Base-by-base conservation (phyloP, 2,113 vertebrate genomes). In the Lates calcarifer region DNA sequence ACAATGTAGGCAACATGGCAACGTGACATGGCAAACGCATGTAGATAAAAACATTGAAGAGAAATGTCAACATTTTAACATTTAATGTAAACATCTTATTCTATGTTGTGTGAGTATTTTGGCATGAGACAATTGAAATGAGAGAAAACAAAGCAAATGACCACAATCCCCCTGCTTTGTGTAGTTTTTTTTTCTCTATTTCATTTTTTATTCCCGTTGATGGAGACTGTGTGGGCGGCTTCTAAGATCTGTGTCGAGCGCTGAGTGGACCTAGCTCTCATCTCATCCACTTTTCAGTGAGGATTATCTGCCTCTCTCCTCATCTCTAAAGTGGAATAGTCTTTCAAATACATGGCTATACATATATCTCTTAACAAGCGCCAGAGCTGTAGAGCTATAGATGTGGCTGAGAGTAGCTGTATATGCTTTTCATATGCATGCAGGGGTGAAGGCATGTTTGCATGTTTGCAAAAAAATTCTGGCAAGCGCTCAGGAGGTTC, bases 241-340 rank as follows among this genome's bases (percentile, higher is more conserved):
- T 77, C 58, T 81, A 73, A 87, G 90, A 86, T 84, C 88, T 84
- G 65, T 43, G 80, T 22, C 24, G 80, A 84, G 83, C 55, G 18
- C 82, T 70, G 77, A 89, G 86, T 86, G 87, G 88, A 90, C 88
- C 84, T 77, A 64, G 71, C 84, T 87, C 88, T 92, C 83, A 83
- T 93, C 85, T 87, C 91, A 61, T 87, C 86, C 82, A 79, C 90
- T 89, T 77, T 77, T 92, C 80, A 66, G 14, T 41, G 77, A 86
- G 87, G 82, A 90, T 88, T 86, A 90, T 81, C 77, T 77, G 61
- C 77, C 84, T 62, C 68, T 87, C 70, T 79, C 51, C 77, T 65
- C 68, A 13, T 81, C 63, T 86, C 82, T 90, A 55, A 41, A 90
- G 87, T 65, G 73, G 63, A 83, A 47, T 22, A 43, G 49, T 62